Conservation (phyloP, 2,113 vertebrate genomes). For the Catharus fuscescens region DNA sequence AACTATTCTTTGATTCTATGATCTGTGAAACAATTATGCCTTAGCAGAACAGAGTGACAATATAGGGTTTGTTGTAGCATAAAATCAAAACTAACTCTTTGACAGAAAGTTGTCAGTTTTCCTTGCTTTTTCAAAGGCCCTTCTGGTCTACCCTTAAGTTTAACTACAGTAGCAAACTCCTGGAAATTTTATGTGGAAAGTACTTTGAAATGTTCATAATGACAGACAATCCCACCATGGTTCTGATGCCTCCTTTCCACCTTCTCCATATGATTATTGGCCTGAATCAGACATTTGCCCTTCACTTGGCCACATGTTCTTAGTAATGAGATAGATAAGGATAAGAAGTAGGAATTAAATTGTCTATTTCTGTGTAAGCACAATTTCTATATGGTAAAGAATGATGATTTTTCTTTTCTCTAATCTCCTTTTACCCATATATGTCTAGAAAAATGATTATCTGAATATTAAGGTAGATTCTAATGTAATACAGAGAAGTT, state of each 20-base stretch:
- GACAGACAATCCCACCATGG: rapidly evolving
- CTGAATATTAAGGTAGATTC: background rate
- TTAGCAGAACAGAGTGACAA: background rate
- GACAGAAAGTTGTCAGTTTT: background rate
- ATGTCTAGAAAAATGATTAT: background rate
- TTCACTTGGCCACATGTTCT: background rate
- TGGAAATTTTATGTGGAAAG: background rate
- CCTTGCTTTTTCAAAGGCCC: background rate
- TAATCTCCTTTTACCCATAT: background rate
- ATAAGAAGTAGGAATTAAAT: background rate
- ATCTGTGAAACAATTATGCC: background rate
- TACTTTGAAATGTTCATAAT: background rate
- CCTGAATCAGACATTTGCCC: background rate
- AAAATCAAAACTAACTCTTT: background rate
- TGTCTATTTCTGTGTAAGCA: background rate
- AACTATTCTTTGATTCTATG: background rate
- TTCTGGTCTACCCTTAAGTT: background rate
- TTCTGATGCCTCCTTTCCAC: background rate
- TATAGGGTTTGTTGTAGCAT: background rate
- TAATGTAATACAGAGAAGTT: background rate
- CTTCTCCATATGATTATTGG: background rate
- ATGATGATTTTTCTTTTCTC: background rate
- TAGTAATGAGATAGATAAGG: background rate
- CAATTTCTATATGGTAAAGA: background rate
- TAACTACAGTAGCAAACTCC: background rate